Base-by-base conservation (phyloP, 2,888 invertebrate genomes). In the Tenthredo notha region DNA sequence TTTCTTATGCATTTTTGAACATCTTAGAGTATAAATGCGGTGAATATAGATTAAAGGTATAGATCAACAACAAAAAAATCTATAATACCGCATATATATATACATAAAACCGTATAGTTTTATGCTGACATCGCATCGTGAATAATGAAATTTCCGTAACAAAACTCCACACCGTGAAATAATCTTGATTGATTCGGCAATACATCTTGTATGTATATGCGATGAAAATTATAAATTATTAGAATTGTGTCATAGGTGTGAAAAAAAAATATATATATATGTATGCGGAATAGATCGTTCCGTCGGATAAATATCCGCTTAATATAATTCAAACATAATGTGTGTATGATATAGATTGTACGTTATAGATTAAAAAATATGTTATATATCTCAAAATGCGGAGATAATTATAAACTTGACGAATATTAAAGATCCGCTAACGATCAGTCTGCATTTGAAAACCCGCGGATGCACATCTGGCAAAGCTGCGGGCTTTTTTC, bases 171-270 rank as follows among this genome's bases (percentile, higher is more conserved):
- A 33, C 33, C 70, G 70, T n/a, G 70, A 70, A 70, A n/a, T 29
- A 21, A 74, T 74, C 21, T 74, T 43, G 72, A 74, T 74, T 74
- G 72, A 74, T 74, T 74, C 43, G 40, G 43, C 18, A 43, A 43
- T 74, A 74, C 7, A 12, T 74, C 70, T n/a, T 70, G 40, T 37
- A 3, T 61, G 7, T 29, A 25, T 25, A n/a, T n/a, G n/a, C n/a
- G n/a, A 43, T 21, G 21, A n/a, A 21, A 43, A 74, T 74, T 10
- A 43, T 43, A 43, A 9, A 74, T 74, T 43, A 43, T 70, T n/a
- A 37, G 33, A 9, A 37, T 70, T n/a, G 37, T 33, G 7, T 70
- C 33, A 15, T 70, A 37, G 33, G 33, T 70, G 37, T n/a, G 7
- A 37, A n/a, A n/a, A n/a, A n/a, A n/a, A n/a, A 37, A 37, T 29